Evolutionary conservation across 2,888 invertebrate genomes (phyloP).

Genomic region (Saturnia japonica): DNA sequence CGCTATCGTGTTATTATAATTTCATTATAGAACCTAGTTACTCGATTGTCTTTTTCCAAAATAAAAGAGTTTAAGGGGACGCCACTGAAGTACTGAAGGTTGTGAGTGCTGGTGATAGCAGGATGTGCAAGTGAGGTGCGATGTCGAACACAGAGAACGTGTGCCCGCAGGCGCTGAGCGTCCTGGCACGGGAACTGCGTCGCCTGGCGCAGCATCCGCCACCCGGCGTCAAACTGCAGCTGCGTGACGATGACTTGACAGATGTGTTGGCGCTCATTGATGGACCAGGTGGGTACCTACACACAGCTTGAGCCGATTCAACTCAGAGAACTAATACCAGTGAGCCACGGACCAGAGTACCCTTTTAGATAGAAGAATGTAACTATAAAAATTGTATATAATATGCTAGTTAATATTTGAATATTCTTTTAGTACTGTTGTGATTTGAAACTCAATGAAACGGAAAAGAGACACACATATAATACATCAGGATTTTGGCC

Average conservation of each 20-base stretch:
- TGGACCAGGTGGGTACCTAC: conserved; percentile 87
- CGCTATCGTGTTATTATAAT: too few relatives aligned
- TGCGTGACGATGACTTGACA: conserved; percentile 96
- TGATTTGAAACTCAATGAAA: too few relatives aligned
- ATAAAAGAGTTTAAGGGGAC: background rate
- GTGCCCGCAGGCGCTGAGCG: conserved; percentile 95
- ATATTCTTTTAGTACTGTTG: too few relatives aligned
- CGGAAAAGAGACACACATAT: too few relatives aligned
- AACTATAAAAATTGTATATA: background rate
- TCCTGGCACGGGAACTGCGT: conserved; percentile 94
- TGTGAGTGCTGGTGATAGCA: conserved; percentile 15
- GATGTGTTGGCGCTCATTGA: conserved; percentile 96
- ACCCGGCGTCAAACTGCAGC: conserved; percentile 93
- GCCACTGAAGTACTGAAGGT: conserved; percentile 18
- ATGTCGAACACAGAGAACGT: conserved; percentile 97
- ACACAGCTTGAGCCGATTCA: background rate
- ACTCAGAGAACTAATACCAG: background rate
- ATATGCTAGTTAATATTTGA: too few relatives aligned
- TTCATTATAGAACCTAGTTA: background rate
- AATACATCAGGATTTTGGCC: too few relatives aligned
- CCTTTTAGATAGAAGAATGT: background rate
- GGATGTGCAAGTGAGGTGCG: conserved; percentile 20
- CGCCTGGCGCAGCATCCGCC: conserved; percentile 91
- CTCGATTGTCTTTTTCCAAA: background rate
- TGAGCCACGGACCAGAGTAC: background rate